Conservation (phyloP, 2,797 vertebrate species). For the Anabacerthia variegaticeps region DNA sequence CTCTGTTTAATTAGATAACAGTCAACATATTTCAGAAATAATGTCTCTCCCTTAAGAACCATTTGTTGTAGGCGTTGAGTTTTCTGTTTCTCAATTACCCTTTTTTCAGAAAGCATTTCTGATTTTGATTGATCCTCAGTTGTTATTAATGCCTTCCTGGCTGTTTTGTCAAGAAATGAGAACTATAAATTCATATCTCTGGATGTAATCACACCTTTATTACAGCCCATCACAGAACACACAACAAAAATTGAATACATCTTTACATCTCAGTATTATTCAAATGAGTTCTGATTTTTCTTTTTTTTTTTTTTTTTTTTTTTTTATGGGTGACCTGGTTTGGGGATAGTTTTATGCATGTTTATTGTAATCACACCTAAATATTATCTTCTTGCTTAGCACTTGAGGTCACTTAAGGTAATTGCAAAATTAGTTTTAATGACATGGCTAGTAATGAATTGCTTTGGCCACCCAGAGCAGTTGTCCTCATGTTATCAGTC, state of each 20-base stretch:
- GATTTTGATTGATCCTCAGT: conserved; percentile 6
- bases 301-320: background rate
- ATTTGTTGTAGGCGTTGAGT: background rate
- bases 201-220: background rate
- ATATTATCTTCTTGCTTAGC: background rate
- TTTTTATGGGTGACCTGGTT: background rate
- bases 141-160: background rate
- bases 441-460: conserved; percentile 42
- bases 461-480: conserved; percentile 35
- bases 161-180: background rate
- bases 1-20: background rate
- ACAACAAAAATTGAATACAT: background rate
- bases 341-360: background rate
- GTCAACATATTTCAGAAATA: background rate
- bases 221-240: background rate
- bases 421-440: conserved; percentile 50
- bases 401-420: conserved; percentile 25
- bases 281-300: background rate
- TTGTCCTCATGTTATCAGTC: conserved; percentile 63
- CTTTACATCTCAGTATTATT: background rate
- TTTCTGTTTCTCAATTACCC: conserved; percentile 18
- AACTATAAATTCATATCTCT: background rate
- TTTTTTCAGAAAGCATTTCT: background rate
- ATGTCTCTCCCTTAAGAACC: background rate
- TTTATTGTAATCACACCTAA: background rate